These are phyloP conservation scores for Hydra vulgaris DNA, from an alignment of 30 jellyfish, hydroid and myxozoan genomes.

Conservation along the genomic window DNA sequence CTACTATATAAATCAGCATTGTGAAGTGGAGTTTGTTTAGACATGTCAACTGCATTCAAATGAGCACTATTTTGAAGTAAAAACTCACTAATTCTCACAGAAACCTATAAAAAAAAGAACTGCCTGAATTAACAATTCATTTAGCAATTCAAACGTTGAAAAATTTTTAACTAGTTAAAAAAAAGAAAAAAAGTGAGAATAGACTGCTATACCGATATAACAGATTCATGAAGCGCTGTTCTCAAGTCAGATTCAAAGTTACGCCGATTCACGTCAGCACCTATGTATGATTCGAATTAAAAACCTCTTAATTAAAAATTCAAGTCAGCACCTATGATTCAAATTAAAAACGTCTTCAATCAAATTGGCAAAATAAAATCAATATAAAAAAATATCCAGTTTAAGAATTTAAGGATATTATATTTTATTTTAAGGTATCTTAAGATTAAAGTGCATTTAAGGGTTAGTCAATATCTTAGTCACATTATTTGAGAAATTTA, in stretches of 20 bases:
- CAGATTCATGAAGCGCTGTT: conserved; percentile 85
- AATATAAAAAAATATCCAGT: not conserved
- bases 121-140: no score
- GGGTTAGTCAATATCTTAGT: no score
- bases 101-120: conserved; percentile 34
- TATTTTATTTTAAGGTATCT: no score
- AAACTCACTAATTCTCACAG: conserved; percentile 71
- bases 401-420: not conserved
- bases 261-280: conserved; percentile 60
- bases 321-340: conserved; percentile 73
- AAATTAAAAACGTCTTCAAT: not conserved
- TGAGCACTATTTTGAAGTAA: conserved; percentile 82
- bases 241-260: conserved; percentile 51
- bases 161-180: not conserved
- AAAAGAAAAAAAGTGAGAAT: not conserved
- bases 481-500: no score
- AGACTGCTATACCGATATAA: conserved; percentile 37
- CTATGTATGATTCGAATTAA: no score
- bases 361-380: not conserved
- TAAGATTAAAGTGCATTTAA: no score
- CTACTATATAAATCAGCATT: conserved; percentile 88
- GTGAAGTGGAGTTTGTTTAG: conserved; percentile 66
- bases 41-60: conserved; percentile 46
- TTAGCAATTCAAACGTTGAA: not conserved
- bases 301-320: no score